Evolutionary conservation across 2,113 vertebrate genomes (phyloP), one percentile per base, ranked within the genome.

Genomic region (Phocoena phocoena): DNA sequence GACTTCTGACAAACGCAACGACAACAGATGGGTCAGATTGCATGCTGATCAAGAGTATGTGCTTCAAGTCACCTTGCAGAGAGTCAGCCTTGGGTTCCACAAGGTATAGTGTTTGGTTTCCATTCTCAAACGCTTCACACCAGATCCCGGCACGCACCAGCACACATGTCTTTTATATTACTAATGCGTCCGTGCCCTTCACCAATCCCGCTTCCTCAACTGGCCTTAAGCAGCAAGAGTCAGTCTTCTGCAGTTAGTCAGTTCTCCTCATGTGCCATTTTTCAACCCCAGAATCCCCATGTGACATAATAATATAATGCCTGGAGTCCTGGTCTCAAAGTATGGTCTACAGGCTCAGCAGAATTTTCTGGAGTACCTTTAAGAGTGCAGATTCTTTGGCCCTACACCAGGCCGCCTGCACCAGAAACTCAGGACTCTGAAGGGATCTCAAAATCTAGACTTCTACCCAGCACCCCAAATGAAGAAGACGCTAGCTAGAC

Each of bases 1-100:
- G 93, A 90, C 98, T 74, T 92, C 98, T 38, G 98, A 98, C 97
- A 93, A 97, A 1, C 98, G 99, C 93, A 99, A 99, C 20, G 98
- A 99, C 88, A 99, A 98, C 97, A 99, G 97, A 94, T 99, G 99
- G 99, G 97, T 99, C 97, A 97, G 92, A 2, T 98, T 99, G 90
- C 99, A 99, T n/a, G 99, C 99, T n/a, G 99, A 99, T 98, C 99
- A 99, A 97, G 99, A 99, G 98, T 99, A 99, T 93, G 99, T 99
- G 91, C 99, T 99, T 95, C 99, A 99, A 98, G 99, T 99, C 98
- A 98, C 98, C 4, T 98, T 99, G 98, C 99, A 98, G 58, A 99
- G 99, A 98, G 97, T 99, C 97, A 99, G 98, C 94, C 38, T 95
- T 81, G 99, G 99, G 58, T 99, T 99, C 95, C 98, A 98, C 96